Base-by-base conservation (phyloP, 2,888 invertebrate genomes). In the Euproctis similis region DNA sequence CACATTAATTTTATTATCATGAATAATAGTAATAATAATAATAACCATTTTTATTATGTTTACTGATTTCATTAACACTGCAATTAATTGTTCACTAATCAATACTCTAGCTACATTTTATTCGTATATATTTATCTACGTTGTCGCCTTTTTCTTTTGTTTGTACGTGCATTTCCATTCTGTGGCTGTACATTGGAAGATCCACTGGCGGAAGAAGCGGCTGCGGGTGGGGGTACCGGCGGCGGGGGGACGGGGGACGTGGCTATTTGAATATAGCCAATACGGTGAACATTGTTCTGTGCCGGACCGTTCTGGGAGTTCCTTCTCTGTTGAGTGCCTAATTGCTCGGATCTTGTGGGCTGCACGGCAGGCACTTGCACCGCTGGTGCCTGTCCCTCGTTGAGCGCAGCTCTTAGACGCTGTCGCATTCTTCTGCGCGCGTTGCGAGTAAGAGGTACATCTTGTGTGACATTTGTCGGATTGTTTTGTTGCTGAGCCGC, bases 81-180 rank as follows among this genome's bases (percentile, higher is more conserved):
- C n/a, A n/a, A n/a, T n/a, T n/a, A n/a, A n/a, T n/a, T n/a, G n/a
- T n/a, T 39, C 30, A 41, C 40, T 38, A 42, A 29, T 36, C 41
- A 30, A 36, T 32, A 34, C 31, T n/a, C 37, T 43, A 46, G 38
- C 31, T 42, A 42, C 35, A 31, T 36, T 31, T 28, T 26, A 16
- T 22, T 31, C 28, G 3, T 19, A 14, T 32, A 32, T 14, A 43
- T 57, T 71, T 77, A 78, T 72, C 71, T 73, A 46, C 76, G 80
- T 18, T 76, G 72, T 36, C 73, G 75, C 36, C 73, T 75, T 44
- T 68, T 74, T 48, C 70, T 80, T 54, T 69, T 81, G 43, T 65
- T 74, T 12, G 53, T 48, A 35, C 74, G 74, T 5, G 40, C 40
- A 28, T 52, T 64, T 14, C 42, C 56, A 20, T 58, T 63, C 26